Conservation (phyloP, 1,140 invertebrate species). For the Drosophila nebulosa region DNA sequence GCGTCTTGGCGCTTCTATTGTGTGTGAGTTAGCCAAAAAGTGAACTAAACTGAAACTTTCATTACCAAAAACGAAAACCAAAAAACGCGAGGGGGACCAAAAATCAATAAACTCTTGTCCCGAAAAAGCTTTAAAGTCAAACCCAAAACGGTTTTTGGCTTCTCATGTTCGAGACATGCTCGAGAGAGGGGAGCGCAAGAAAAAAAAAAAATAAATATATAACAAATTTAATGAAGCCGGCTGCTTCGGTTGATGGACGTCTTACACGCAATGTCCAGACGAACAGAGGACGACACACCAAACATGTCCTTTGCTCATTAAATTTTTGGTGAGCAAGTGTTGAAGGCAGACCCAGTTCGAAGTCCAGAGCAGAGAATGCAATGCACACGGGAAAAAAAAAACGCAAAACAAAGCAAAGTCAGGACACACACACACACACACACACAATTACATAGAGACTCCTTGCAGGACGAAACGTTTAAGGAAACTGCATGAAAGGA, state of each 20-base stretch:
- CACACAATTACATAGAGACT: no score
- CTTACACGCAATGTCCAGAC: conserved; percentile 60
- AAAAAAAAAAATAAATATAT: no score
- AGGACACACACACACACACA: conserved; percentile 19
- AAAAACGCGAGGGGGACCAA: background rate
- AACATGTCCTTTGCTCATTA: conserved; percentile 77
- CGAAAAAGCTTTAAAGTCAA: conserved; percentile 60
- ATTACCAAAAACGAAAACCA: background rate
- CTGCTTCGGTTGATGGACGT: conserved; percentile 67
- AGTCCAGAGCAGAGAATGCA: conserved; percentile 2
- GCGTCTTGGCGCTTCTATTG: background rate
- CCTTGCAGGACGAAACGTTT: conserved; percentile 13
- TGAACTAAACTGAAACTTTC: background rate
- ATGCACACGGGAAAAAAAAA: conserved; percentile 12
- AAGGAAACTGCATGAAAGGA: background rate
- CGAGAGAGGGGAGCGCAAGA: conserved; percentile 5
- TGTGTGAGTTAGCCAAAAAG: background rate
- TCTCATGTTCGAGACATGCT: conserved; percentile 9
- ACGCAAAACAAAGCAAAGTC: conserved; percentile 72
- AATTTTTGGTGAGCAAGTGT: conserved; percentile 76
- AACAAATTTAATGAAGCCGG: conserved; percentile 73
- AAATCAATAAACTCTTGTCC: conserved; percentile 19
- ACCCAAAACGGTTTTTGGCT: conserved; percentile 9
- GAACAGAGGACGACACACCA: conserved; percentile 43
- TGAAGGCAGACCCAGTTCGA: conserved; percentile 29